phyloP scores from a whole-genome alignment of 2,113 vertebrate species.

The Leucopsar rothschildi region DNA sequence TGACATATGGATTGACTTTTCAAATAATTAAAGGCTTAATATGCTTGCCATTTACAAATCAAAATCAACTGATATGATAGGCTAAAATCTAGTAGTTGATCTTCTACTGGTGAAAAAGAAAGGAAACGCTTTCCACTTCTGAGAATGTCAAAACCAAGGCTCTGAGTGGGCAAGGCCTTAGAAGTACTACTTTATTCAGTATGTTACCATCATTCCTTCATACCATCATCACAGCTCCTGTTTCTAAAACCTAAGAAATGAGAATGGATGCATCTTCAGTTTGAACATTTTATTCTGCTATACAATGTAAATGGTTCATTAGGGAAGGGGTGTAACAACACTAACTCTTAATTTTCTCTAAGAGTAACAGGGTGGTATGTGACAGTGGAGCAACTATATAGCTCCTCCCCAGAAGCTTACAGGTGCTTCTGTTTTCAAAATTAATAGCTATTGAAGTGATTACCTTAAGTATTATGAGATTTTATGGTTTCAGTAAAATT shows the following conservation, averaged over 20 bases:
- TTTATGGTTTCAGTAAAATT: background rate
- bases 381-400: background rate
- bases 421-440: background rate
- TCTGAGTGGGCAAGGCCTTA: background rate
- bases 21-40: background rate
- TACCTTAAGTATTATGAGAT: background rate
- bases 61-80: background rate
- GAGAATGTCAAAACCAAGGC: background rate
- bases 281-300: background rate
- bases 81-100: background rate
- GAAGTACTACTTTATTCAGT: background rate
- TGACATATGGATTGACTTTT: background rate
- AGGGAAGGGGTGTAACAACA: background rate
- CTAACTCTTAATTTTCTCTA: background rate
- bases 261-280: background rate
- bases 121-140: background rate
- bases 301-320: background rate
- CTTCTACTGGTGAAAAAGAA: background rate
- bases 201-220: background rate
- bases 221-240: background rate
- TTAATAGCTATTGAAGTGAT: background rate
- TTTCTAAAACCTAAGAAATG: background rate
- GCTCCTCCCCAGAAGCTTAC: background rate
- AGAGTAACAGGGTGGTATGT: background rate
- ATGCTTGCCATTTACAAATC: background rate